A percentile compares a stretch with the other conserved stretches of the same genome.
Evolutionary conservation across 2,113 vertebrate species (phyloP).

Genomic region (Cochlearius cochlearius): DNA sequence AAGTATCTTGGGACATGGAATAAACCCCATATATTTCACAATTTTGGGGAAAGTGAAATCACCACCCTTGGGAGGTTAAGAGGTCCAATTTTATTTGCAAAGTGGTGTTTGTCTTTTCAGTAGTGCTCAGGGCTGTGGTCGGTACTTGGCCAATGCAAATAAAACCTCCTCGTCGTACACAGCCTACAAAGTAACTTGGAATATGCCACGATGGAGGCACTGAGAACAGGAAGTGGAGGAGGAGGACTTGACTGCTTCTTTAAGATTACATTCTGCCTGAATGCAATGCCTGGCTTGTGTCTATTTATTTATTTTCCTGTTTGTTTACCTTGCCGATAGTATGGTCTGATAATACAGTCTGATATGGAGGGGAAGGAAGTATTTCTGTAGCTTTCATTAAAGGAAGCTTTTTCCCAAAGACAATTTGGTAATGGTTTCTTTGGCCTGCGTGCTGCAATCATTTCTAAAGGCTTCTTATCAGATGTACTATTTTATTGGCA

Average conservation of each 20-base stretch:
- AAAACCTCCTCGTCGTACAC: background rate
- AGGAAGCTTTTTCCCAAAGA: background rate
- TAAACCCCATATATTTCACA: conserved; percentile 40
- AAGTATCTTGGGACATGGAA: background rate
- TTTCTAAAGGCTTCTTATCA: background rate
- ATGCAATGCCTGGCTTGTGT: background rate
- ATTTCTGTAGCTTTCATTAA: background rate
- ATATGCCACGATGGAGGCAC: background rate
- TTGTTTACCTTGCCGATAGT: background rate
- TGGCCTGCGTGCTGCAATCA: accelerated
- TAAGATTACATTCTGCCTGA: background rate
- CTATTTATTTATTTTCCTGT: background rate
- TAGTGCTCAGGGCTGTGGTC: conserved; percentile 7
- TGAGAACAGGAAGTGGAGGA: background rate
- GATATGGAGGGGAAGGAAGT: background rate
- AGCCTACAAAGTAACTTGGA: background rate
- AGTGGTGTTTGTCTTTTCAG: conserved; percentile 22
- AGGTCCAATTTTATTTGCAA: background rate
- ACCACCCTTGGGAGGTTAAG: conserved; percentile 32
- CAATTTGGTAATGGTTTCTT: background rate
- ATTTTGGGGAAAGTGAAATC: conserved; percentile 46
- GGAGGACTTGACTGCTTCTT: background rate
- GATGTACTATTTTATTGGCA: background rate
- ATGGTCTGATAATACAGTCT: background rate
- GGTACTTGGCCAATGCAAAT: background rate